These are phyloP conservation scores for Syngnathus scovelli DNA, from an alignment of 2,113 vertebrate species.

Conservation along the genomic window DNA sequence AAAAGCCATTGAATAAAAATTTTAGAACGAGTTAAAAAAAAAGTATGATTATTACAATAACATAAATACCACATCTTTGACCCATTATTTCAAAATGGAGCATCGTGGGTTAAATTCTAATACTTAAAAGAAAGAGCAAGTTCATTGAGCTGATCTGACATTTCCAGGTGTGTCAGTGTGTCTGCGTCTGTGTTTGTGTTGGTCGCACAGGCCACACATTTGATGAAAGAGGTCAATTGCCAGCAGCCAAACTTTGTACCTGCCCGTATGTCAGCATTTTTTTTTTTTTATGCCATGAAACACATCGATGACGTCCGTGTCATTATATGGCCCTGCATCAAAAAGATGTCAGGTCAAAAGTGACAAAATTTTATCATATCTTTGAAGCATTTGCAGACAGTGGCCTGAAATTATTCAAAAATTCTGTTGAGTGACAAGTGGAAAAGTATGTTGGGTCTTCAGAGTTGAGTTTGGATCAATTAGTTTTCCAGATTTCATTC, in stretches of 20 bases:
- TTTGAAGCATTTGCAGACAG: slow-evolving; percentile 29
- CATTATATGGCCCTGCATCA: slow-evolving; percentile 25
- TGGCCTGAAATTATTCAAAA: slow-evolving; percentile 19
- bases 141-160: neutral
- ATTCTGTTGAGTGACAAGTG: neutral
- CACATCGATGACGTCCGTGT: slow-evolving; percentile 2
- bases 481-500: neutral
- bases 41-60: neutral
- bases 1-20: no score
- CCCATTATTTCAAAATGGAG: neutral
- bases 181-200: neutral
- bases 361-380: slow-evolving; percentile 30
- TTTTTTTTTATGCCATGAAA: neutral
- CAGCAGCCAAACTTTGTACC: slow-evolving; percentile 23
- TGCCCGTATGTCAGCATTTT: slow-evolving; percentile 28
- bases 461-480: neutral
- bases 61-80: neutral
- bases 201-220: neutral
- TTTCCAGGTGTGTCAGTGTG: neutral
- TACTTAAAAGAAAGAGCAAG: neutral
- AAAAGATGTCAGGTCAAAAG: slow-evolving; percentile 30
- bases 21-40: no score
- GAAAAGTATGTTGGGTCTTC: slow-evolving; percentile 1
- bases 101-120: neutral
- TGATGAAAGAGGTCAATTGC: slow-evolving; percentile 2